Evolutionary conservation across 2,888 invertebrate species (phyloP).

Genomic region (Agrotis puta): DNA sequence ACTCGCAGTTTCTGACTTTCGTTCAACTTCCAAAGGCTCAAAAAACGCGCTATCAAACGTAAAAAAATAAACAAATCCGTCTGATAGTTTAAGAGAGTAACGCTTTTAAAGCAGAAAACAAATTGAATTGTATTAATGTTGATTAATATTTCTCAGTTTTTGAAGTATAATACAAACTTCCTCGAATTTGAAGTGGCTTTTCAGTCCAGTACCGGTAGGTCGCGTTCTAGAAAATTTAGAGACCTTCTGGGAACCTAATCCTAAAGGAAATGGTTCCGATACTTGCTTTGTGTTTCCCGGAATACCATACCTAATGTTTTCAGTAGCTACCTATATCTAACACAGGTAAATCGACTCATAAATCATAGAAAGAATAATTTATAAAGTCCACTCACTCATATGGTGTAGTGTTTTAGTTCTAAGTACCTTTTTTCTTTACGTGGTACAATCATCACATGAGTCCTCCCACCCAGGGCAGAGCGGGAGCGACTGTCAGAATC

Average conservation of each 20-base stretch:
- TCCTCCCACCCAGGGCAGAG: too few relatives aligned
- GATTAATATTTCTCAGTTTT: slow-evolving; percentile 1
- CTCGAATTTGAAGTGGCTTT: slow-evolving; percentile 3
- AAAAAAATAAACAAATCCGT: too few relatives aligned
- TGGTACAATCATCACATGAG: too few relatives aligned
- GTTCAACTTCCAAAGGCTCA: too few relatives aligned
- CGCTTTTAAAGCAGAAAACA: too few relatives aligned
- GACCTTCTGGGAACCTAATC: background rate
- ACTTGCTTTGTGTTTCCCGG: background rate
- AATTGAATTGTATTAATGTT: too few relatives aligned
- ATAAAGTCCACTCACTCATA: background rate
- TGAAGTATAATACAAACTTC: background rate
- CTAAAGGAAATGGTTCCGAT: background rate
- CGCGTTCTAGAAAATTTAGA: background rate
- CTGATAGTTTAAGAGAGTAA: too few relatives aligned
- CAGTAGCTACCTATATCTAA: background rate
- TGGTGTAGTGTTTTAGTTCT: too few relatives aligned
- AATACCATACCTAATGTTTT: background rate
- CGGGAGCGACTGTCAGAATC: too few relatives aligned
- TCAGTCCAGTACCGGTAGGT: background rate
- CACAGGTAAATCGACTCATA: background rate
- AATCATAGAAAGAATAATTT: slow-evolving; percentile 3
- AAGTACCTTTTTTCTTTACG: too few relatives aligned
- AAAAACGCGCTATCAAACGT: too few relatives aligned
- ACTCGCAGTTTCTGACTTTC: too few relatives aligned